phyloP scores from a whole-genome alignment of 1,140 invertebrate genomes.

The Heliconius hewitsoni region DNA sequence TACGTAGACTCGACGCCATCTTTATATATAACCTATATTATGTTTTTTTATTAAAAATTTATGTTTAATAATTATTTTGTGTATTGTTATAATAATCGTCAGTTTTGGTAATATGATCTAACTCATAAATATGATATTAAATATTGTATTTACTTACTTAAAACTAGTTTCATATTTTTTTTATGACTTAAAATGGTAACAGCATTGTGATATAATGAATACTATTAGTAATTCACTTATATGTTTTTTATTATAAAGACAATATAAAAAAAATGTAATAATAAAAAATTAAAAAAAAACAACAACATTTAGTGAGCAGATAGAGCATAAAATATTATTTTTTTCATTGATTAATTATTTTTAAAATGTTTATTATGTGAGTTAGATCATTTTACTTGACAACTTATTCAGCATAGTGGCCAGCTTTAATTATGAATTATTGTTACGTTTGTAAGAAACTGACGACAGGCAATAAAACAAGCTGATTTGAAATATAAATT shows the following conservation, averaged over 20 bases:
- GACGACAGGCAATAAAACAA: conserved; percentile 29
- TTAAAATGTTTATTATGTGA: not conserved
- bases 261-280: too few relatives aligned
- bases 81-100: not conserved
- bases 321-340: too few relatives aligned
- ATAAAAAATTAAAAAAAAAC: too few relatives aligned
- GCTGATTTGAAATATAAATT: not conserved
- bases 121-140: not conserved
- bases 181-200: too few relatives aligned
- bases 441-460: conserved; percentile 25
- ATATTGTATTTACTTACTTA: not conserved
- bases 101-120: not conserved
- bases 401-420: not conserved
- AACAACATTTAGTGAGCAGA: too few relatives aligned
- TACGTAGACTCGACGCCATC: conserved; percentile 58
- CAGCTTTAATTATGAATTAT: conserved; percentile 33
- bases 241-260: too few relatives aligned
- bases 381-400: not conserved
- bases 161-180: too few relatives aligned
- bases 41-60: not conserved
- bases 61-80: not conserved
- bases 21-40: conserved; percentile 25
- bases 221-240: too few relatives aligned
- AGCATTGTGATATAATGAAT: too few relatives aligned
- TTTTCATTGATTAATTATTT: too few relatives aligned